These are phyloP conservation scores for Drosophila trichaetosa DNA, from an alignment of 2,888 invertebrate genomes.

Conservation along the genomic window DNA sequence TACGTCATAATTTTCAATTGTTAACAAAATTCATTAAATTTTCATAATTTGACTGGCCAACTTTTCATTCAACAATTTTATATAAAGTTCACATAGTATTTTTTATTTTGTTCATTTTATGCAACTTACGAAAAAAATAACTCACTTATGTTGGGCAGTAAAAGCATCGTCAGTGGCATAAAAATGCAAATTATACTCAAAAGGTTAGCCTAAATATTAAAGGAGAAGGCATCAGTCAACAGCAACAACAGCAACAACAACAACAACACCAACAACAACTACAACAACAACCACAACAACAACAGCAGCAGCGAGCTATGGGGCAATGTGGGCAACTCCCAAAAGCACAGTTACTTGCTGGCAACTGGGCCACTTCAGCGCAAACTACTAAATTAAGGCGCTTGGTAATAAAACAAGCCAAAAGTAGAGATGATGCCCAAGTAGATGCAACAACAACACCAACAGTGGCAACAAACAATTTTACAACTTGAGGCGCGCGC, in stretches of 20 bases:
- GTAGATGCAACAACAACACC: conserved; percentile 25
- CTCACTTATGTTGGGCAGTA: conserved; percentile 39
- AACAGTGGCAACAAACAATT: conserved; percentile 51
- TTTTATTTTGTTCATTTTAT: not conserved
- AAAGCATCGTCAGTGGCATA: conserved; percentile 36
- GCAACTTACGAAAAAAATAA: conserved; percentile 7
- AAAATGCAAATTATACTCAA: conserved; percentile 70
- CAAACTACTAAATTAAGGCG: conserved; percentile 76
- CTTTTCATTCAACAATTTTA: conserved; percentile 4
- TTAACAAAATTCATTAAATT: not conserved
- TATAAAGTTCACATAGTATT: conserved; percentile 3
- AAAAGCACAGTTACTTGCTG: conserved; percentile 60
- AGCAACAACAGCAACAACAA: conserved; percentile 28
- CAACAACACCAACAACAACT: conserved; percentile 17
- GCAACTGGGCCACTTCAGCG: conserved; percentile 54
- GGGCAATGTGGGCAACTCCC: conserved; percentile 51
- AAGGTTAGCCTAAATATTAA: conserved; percentile 42
- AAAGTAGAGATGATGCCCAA: conserved; percentile 46
- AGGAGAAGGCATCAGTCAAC: conserved; percentile 42
- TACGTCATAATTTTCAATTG: not conserved
- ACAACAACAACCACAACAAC: conserved; percentile 15
- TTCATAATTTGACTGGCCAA: not conserved
- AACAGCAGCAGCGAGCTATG: not conserved
- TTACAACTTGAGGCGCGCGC: conserved; percentile 76
- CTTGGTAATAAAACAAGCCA: conserved; percentile 68